Evolutionary conservation across 2,888 invertebrate genomes (phyloP), one percentile per base, ranked within the genome.

Genomic region (Epsilonema sp.): DNA sequence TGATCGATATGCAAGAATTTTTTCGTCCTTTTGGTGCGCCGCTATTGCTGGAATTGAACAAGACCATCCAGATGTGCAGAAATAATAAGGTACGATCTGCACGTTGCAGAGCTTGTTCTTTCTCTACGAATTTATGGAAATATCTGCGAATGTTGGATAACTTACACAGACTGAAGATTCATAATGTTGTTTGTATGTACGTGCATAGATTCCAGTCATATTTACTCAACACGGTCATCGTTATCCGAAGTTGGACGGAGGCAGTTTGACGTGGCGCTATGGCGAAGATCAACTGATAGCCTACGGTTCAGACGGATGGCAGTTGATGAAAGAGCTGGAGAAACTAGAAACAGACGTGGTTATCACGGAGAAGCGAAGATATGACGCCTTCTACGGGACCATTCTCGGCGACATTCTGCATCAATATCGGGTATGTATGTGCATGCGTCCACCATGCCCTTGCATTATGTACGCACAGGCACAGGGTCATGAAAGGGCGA

Each of bases 361-460:
- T 1, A 20, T 50, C 24, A 31, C 22, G n/a, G 50, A 50, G 31
- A 50, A 50, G 24, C 25, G 38, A 2, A 40, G 48, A 1, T 50
- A 50, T 37, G 48, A 50, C 39, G 48, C 50, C 26, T 50, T 50
- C 38, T 23, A 49, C 36, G 24, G 26, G 16, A 50, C 50, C 13
- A 13, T 44, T n/a, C 38, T 50, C 4, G 45, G 45, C 16, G 26
- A 44, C 23, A 19, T 50, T 13, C 37, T 50, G n/a, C 37, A 42
- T 31, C 31, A 31, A 31, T 11, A 31, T n/a, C n/a, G n/a, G n/a
- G n/a, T n/a, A n/a, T n/a, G n/a, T n/a, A n/a, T n/a, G n/a, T n/a
- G n/a, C n/a, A n/a, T n/a, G n/a, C n/a, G n/a, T n/a, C n/a, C n/a
- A n/a, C n/a, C n/a, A n/a, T n/a, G n/a, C n/a, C n/a, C n/a, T n/a